phyloP scores from a whole-genome alignment of 2,888 invertebrate genomes.

The Agrochola macilenta region DNA sequence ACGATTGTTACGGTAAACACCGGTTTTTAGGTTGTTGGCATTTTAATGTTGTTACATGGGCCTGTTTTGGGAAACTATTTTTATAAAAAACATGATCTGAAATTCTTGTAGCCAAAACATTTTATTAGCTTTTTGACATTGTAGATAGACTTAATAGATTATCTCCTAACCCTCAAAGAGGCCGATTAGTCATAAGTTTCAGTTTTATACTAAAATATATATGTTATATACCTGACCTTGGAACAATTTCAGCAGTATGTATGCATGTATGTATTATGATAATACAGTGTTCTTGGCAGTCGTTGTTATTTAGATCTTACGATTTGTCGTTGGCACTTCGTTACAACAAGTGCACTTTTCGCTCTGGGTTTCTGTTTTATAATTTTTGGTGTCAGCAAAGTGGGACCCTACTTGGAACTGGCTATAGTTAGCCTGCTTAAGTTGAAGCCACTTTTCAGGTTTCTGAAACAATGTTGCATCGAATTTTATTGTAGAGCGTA shows the following conservation, averaged over 20 bases:
- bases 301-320: constrained; percentile 35
- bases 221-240: constrained; percentile 47
- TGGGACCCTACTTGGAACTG: background rate
- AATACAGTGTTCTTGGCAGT: constrained; percentile 33
- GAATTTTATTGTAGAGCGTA: background rate
- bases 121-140: background rate
- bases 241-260: constrained; percentile 35
- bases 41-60: constrained; percentile 6
- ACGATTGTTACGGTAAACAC: constrained; percentile 28
- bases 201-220: constrained; percentile 30
- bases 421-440: too few relatives aligned
- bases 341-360: background rate
- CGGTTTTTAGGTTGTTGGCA: constrained; percentile 26
- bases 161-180: constrained; percentile 7
- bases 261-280: constrained; percentile 25
- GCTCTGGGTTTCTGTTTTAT: background rate
- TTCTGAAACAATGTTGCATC: background rate
- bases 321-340: constrained; percentile 35
- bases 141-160: background rate
- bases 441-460: background rate
- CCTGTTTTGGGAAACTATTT: background rate
- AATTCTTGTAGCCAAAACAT: background rate
- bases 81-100: background rate
- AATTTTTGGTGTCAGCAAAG: background rate
- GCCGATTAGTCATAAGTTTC: constrained; percentile 41